Evolutionary conservation across 2,888 invertebrate genomes (phyloP).

Genomic region (Hartigia nigra): DNA sequence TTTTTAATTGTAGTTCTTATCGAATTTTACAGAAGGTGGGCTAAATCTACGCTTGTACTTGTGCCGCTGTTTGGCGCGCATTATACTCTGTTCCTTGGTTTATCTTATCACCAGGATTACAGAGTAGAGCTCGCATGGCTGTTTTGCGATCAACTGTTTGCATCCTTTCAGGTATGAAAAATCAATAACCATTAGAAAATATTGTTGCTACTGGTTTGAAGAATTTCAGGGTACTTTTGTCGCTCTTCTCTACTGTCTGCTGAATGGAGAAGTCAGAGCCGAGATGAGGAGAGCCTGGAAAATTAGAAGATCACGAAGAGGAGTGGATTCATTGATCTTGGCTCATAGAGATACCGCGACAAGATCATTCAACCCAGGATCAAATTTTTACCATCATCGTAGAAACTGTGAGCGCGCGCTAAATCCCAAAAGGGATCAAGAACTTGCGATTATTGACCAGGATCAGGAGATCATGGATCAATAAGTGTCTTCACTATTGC

Average conservation of each 20-base stretch:
- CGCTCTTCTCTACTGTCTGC: conserved; percentile 73
- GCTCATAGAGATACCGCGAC: conserved; percentile 27
- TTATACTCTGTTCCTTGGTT: conserved; percentile 70
- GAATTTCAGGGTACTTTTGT: conserved; percentile 72
- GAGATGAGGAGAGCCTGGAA: conserved; percentile 63
- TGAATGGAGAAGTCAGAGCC: conserved; percentile 72
- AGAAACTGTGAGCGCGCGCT: not conserved
- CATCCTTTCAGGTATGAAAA: conserved; percentile 72
- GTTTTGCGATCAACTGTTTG: conserved; percentile 75
- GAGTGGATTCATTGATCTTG: conserved; percentile 33
- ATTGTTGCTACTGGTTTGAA: not conserved
- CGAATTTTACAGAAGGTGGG: conserved; percentile 68
- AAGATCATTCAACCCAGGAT: not conserved
- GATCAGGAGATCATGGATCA: not conserved
- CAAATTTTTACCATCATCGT: not conserved
- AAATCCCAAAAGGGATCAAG: not conserved
- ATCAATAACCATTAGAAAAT: not conserved
- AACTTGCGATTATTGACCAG: not conserved
- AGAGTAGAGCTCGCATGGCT: conserved; percentile 72
- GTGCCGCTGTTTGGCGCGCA: conserved; percentile 77
- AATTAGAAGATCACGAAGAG: conserved; percentile 40
- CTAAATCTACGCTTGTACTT: conserved; percentile 74
- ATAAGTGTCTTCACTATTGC: not conserved
- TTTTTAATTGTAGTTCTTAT: not conserved
- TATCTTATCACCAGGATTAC: conserved; percentile 67